phyloP scores from a whole-genome alignment of 2,113 vertebrate species.

The Paradoxurus hermaphroditus region DNA sequence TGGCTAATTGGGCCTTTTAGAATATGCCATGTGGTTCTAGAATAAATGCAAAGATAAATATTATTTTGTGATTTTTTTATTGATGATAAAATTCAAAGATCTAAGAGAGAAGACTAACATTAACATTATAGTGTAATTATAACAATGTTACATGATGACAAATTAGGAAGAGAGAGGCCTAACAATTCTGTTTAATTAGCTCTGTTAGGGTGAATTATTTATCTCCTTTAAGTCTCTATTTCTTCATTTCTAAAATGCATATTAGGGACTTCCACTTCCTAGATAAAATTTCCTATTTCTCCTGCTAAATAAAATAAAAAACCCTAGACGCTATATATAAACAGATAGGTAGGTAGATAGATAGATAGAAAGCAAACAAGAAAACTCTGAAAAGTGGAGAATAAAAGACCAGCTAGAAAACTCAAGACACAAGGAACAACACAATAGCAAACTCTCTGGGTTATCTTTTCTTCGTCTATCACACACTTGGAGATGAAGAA shows the following conservation, averaged over 20 bases:
- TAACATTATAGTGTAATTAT: background rate
- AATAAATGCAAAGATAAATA: conserved; percentile 1
- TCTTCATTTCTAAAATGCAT: background rate
- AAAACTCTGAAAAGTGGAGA: background rate
- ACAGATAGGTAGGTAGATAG: background rate
- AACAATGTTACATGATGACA: background rate
- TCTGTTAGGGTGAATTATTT: background rate
- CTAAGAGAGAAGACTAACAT: background rate
- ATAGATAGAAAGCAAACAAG: background rate
- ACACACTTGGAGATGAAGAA: background rate
- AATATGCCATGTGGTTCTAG: background rate
- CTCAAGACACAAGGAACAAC: background rate
- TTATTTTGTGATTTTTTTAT: background rate
- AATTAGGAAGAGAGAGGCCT: background rate
- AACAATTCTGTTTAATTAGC: background rate
- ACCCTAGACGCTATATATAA: background rate
- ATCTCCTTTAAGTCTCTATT: background rate
- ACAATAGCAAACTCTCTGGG: background rate
- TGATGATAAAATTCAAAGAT: background rate
- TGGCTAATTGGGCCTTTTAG: background rate
- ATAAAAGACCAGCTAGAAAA: background rate
- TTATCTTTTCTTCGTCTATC: background rate
- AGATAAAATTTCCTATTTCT: background rate
- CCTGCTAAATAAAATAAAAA: background rate
- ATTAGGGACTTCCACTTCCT: background rate